Evolutionary conservation across 2,113 vertebrate genomes (phyloP).

Genomic region (Podarcis muralis): DNA sequence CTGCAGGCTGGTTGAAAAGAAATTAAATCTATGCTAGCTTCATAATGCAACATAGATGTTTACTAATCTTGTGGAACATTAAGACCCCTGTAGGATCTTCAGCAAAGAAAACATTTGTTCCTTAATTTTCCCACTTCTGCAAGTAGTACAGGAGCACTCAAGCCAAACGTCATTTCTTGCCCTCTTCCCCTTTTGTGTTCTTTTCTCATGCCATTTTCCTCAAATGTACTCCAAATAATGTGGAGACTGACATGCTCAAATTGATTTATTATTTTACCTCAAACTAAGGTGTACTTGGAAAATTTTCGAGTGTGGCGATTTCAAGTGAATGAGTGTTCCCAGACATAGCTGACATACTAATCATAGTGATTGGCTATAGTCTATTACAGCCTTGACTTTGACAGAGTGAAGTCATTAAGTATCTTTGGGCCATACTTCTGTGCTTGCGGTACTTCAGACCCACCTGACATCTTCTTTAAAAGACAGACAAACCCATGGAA

Average conservation of each 20-base stretch:
- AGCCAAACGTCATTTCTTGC: not conserved
- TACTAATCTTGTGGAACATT: not conserved
- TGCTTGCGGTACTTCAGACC: not conserved
- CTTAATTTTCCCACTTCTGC: not conserved
- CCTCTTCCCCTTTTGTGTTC: not conserved
- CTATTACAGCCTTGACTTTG: conserved; percentile 23
- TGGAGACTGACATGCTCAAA: not conserved
- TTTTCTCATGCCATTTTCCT: not conserved
- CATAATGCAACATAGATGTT: not conserved
- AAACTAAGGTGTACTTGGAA: not conserved
- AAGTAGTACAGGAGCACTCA: not conserved
- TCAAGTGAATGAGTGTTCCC: not conserved
- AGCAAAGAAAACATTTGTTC: not conserved
- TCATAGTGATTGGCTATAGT: conserved; percentile 14
- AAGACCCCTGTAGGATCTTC: not conserved
- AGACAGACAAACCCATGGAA: not conserved
- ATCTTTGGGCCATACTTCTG: not conserved
- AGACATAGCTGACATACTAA: conserved; percentile 12
- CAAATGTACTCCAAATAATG: not conserved
- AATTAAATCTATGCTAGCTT: not conserved
- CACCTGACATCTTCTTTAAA: not conserved
- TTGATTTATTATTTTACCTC: conserved; percentile 21
- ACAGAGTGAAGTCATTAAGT: not conserved
- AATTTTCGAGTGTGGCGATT: not conserved
- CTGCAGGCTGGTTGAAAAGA: not conserved